Evolutionary conservation across 2,888 invertebrate species (phyloP), one percentile per base, ranked within the genome.

Genomic region (Tachina fera): DNA sequence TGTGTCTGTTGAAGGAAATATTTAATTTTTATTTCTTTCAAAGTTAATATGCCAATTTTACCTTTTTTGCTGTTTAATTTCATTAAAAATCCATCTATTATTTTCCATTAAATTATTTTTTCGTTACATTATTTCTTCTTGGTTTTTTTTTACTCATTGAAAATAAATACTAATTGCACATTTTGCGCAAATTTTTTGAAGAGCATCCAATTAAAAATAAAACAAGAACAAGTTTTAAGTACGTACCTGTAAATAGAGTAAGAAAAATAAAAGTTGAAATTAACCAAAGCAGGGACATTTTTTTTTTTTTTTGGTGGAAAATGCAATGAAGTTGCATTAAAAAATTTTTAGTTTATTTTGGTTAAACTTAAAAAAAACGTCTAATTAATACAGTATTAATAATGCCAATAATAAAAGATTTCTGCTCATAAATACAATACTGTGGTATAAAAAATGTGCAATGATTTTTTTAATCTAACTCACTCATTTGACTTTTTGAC

Each of bases 191-290:
- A 51, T 67, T 47, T n/a, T 41, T 49, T 77, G 60, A 72, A 72
- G 60, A 72, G 67, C 51, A 67, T 67, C 72, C 77, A 83, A 83
- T 83, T 83, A 83, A 83, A 74, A 77, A 43, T 71, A 16, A 53
- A 72, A 60, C 68, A 58, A 9, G 47, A 83, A 72, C 4, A 77
- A 22, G 19, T 39, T 60, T 45, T 10, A 67, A 68, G 16, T 53
- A 74, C 76, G 14, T 71, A 83, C 65, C 77, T 83, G 77, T 13
- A 78, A 72, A 22, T 47, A 72, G 53, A 56, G 39, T 39, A 63
- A 47, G 60, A 41, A 63, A 19, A 63, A 22, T 41, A 41, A 61
- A 61, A 13, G n/a, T 1, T 71, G 71, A 58, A 31, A n/a, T 53
- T 53, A 41, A 70, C 19, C 3, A n/a, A 70, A 41, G 41, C 5